phyloP scores from a whole-genome alignment of 2,888 invertebrate genomes.

The Philereme vetulata region DNA sequence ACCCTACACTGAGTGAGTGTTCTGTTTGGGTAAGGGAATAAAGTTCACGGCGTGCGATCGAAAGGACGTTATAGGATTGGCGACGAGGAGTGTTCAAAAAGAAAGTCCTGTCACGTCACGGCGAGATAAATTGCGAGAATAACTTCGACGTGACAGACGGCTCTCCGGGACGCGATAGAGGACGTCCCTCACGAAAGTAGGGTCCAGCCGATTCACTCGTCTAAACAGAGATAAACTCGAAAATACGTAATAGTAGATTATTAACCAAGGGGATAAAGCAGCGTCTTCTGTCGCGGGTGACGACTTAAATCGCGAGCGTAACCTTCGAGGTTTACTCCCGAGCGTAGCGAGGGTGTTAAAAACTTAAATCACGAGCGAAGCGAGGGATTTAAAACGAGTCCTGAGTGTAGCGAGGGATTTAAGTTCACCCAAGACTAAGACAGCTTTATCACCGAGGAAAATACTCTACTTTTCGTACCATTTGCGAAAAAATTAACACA shows the following conservation, averaged over 20 bases:
- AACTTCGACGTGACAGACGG: slow-evolving; percentile 45
- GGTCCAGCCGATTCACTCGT: slow-evolving; percentile 6
- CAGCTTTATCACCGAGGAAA: too few relatives aligned
- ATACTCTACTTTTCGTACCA: too few relatives aligned
- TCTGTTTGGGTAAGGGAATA: slow-evolving; percentile 43
- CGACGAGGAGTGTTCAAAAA: slow-evolving; percentile 51
- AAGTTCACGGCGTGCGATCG: slow-evolving; percentile 38
- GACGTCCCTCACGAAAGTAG: slow-evolving; percentile 11
- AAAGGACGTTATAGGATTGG: slow-evolving; percentile 45
- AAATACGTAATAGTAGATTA: slow-evolving; percentile 2
- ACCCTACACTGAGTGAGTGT: slow-evolving; percentile 47
- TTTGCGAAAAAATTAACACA: too few relatives aligned
- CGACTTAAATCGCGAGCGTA: too few relatives aligned
- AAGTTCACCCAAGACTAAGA: too few relatives aligned
- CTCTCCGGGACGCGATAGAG: slow-evolving; percentile 28
- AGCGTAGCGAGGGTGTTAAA: too few relatives aligned
- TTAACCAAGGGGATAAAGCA: too few relatives aligned
- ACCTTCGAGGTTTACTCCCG: too few relatives aligned
- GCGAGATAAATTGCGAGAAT: slow-evolving; percentile 56
- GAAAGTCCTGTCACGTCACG: slow-evolving; percentile 47
- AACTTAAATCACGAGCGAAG: too few relatives aligned
- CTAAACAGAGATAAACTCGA: neutral
- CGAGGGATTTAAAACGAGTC: too few relatives aligned
- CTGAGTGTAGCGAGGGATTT: too few relatives aligned
- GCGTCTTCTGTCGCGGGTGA: too few relatives aligned